These are phyloP conservation scores for Andricus quercusramuli DNA, from an alignment of 2,888 invertebrate genomes.

Conservation along the genomic window DNA sequence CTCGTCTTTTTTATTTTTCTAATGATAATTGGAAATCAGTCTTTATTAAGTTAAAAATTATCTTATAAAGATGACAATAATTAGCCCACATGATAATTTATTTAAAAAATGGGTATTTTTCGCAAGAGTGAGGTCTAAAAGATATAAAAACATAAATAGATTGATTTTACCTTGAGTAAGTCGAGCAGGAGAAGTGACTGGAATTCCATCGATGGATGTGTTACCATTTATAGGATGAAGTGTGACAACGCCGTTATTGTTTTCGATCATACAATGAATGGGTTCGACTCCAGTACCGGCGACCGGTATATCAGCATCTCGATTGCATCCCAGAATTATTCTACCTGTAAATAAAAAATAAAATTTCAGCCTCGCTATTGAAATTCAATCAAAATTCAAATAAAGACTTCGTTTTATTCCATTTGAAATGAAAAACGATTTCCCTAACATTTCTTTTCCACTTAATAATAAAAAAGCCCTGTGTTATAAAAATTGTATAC, in stretches of 20 bases:
- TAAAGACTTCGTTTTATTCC: background rate
- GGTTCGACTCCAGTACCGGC: slow-evolving; percentile 92
- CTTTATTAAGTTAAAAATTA: too few species aligned
- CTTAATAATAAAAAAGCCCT: too few species aligned
- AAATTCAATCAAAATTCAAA: slow-evolving; percentile 27
- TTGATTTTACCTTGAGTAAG: slow-evolving; percentile 87
- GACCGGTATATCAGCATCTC: slow-evolving; percentile 90
- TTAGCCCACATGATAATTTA: background rate
- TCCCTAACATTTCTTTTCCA: too few species aligned
- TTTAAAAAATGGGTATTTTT: background rate
- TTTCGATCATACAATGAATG: slow-evolving; percentile 93
- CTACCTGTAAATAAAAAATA: slow-evolving; percentile 82
- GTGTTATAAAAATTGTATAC: too few species aligned
- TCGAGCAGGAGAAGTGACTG: slow-evolving; percentile 86
- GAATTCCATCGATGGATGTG: slow-evolving; percentile 87
- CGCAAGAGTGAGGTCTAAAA: background rate
- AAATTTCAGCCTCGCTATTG: slow-evolving; percentile 20
- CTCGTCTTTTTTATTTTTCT: too few species aligned
- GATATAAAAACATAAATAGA: background rate
- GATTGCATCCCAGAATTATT: slow-evolving; percentile 89
- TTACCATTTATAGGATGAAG: slow-evolving; percentile 88
- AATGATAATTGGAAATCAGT: too few species aligned
- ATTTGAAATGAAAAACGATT: too few species aligned
- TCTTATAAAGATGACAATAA: too few species aligned
- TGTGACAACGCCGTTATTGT: slow-evolving; percentile 91